Percentiles rank a stretch among this genome's conserved stretches.
These are phyloP conservation scores for Cecropterus lyciades DNA, from an alignment of 1,140 invertebrate genomes.

Conservation along the genomic window DNA sequence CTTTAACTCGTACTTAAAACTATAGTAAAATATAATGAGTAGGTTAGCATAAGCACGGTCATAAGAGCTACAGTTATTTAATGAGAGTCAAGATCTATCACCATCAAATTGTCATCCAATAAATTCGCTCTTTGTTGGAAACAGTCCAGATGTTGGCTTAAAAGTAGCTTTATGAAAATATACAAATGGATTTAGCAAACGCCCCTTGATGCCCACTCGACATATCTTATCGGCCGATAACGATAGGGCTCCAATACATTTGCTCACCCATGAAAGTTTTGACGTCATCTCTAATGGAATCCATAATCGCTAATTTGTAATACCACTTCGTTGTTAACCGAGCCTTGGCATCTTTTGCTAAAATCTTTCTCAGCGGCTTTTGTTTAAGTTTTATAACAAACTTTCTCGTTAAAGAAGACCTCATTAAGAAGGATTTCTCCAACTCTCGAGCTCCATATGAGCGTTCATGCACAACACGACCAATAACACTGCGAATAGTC, in stretches of 20 bases:
- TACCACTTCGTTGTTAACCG: background rate
- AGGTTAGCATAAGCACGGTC: too few species aligned
- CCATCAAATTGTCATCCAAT: too few species aligned
- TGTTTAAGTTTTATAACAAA: constrained; percentile 13
- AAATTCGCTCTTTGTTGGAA: too few species aligned
- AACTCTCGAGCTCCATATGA: constrained; percentile 27
- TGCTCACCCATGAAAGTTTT: constrained; percentile 36
- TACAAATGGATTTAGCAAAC: constrained; percentile 25
- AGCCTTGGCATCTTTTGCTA: too few species aligned
- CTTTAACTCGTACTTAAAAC: too few species aligned
- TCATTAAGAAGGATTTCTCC: constrained; percentile 22
- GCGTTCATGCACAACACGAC: constrained; percentile 14
- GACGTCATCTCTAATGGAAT: constrained; percentile 49
- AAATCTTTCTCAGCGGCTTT: background rate
- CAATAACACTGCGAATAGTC: constrained; percentile 33
- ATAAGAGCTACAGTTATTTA: too few species aligned
- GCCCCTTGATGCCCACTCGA: constrained; percentile 25
- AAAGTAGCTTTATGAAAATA: constrained; percentile 23
- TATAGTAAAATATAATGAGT: too few species aligned
- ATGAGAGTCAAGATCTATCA: too few species aligned
- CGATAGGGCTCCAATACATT: constrained; percentile 28
- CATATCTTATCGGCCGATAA: constrained; percentile 42
- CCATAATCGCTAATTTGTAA: background rate
- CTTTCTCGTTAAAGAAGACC: constrained; percentile 12
- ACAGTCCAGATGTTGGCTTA: background rate